These are phyloP conservation scores for Epiperipatus broadwayi DNA, from an alignment of 2,888 invertebrate species.

Conservation along the genomic window DNA sequence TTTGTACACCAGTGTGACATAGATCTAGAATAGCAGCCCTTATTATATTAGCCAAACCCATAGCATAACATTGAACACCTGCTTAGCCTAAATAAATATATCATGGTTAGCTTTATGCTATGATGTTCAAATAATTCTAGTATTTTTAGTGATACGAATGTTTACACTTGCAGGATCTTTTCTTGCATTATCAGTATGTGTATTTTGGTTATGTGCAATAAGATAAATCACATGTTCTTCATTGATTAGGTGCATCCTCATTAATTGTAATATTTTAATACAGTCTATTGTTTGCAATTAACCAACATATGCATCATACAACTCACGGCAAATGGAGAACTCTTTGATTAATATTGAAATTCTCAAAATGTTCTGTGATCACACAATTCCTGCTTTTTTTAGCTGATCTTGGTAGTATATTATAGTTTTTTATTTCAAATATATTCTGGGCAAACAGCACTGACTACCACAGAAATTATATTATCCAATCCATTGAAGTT, in stretches of 20 bases:
- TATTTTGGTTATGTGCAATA: background rate
- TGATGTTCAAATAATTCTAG: constrained; percentile 6
- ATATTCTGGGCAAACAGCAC: no score
- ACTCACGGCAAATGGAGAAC: constrained; percentile 8
- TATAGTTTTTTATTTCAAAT: constrained; percentile 12
- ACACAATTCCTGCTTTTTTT: constrained; percentile 7
- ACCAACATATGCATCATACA: constrained; percentile 9
- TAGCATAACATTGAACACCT: constrained; percentile 12
- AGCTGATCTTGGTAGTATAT: constrained; percentile 12
- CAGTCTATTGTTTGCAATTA: constrained; percentile 13
- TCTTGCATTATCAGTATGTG: background rate
- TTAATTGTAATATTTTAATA: constrained; percentile 15
- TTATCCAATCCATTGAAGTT: constrained; percentile 14
- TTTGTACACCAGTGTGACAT: no score
- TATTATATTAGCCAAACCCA: constrained; percentile 14
- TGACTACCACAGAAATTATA: no score
- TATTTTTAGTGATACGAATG: background rate
- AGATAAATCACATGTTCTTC: background rate
- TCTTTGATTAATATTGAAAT: constrained; percentile 13
- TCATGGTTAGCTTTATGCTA: constrained; percentile 10
- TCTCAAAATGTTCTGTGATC: constrained; percentile 13
- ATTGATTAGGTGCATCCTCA: constrained; percentile 1
- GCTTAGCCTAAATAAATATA: constrained; percentile 10
- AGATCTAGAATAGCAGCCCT: constrained; percentile 12
- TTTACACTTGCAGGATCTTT: background rate